Conservation (phyloP, 2,797 vertebrate species). For the Garrulus glandarius region DNA sequence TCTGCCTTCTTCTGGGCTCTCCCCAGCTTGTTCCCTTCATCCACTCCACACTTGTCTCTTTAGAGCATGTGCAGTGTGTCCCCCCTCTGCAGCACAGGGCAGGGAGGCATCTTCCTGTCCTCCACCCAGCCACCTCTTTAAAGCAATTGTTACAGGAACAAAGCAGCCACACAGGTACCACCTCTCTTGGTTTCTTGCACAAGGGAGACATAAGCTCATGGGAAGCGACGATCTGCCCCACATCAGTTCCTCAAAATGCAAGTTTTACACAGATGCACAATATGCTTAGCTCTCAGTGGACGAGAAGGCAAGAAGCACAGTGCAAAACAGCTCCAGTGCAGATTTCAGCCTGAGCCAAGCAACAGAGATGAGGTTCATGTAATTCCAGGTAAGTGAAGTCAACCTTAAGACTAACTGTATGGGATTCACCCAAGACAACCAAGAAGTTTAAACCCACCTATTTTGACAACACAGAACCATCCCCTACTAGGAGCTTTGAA, state of each 20-base stretch:
- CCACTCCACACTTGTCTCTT: not conserved
- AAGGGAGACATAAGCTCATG: not conserved
- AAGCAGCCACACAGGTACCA: not conserved
- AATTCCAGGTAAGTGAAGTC: not conserved
- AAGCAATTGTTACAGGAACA: not conserved
- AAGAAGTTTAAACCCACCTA: not conserved
- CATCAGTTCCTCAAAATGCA: not conserved
- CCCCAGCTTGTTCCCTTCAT: not conserved
- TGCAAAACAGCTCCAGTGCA: not conserved
- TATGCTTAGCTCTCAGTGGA: not conserved
- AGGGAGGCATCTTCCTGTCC: not conserved
- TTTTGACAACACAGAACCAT: not conserved
- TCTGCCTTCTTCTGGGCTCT: not conserved
- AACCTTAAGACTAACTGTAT: not conserved
- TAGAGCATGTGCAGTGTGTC: accelerated
- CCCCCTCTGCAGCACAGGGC: not conserved
- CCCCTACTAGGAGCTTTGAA: not conserved
- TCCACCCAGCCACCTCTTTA: not conserved
- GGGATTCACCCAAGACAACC: not conserved
- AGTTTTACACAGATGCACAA: not conserved
- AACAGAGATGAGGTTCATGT: not conserved
- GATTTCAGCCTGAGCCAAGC: not conserved
- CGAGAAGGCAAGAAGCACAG: not conserved
- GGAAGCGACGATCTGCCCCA: not conserved
- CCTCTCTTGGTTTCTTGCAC: not conserved